Percentiles rank a stretch among this genome's conserved stretches.
Conservation (phyloP, 2,888 invertebrate genomes). For the Pyralis farinalis region DNA sequence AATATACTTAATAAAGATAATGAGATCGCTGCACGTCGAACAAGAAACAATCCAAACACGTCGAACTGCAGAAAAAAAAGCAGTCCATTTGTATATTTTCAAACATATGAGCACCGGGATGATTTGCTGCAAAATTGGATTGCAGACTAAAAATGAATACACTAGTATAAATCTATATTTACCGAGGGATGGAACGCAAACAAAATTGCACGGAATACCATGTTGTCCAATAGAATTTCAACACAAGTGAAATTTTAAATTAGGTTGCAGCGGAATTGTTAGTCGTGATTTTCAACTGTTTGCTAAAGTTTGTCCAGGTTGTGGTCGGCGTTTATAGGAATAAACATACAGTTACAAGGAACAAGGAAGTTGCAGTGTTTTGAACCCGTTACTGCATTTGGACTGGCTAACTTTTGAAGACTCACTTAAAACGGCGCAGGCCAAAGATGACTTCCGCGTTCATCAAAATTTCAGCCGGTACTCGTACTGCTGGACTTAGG, state of each 20-base stretch:
- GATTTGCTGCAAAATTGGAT: conserved; percentile 13
- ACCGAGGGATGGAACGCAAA: conserved; percentile 6
- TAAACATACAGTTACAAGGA: too few species aligned
- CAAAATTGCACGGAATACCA: conserved; percentile 1
- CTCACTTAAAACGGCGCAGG: too few species aligned
- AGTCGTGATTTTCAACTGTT: not conserved
- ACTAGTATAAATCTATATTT: conserved; percentile 5
- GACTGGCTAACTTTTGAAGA: too few species aligned
- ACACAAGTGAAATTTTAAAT: not conserved
- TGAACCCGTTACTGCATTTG: too few species aligned
- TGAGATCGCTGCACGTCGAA: too few species aligned
- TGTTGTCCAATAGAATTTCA: conserved; percentile 2
- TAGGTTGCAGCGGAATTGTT: not conserved
- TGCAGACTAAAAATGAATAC: not conserved
- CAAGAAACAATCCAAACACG: too few species aligned
- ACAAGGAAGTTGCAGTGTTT: too few species aligned
- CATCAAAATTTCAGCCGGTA: too few species aligned
- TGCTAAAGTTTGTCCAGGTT: not conserved
- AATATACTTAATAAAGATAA: too few species aligned
- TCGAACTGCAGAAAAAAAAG: too few species aligned
- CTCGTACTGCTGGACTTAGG: too few species aligned
- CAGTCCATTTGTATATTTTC: not conserved
- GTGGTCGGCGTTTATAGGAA: not conserved
- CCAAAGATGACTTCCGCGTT: too few species aligned
- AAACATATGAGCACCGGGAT: not conserved